These are phyloP conservation scores for crab-eating macaque (Macaca fascicularis) DNA, from an alignment of 2,113 vertebrate genomes.

Conservation along the genomic window DNA sequence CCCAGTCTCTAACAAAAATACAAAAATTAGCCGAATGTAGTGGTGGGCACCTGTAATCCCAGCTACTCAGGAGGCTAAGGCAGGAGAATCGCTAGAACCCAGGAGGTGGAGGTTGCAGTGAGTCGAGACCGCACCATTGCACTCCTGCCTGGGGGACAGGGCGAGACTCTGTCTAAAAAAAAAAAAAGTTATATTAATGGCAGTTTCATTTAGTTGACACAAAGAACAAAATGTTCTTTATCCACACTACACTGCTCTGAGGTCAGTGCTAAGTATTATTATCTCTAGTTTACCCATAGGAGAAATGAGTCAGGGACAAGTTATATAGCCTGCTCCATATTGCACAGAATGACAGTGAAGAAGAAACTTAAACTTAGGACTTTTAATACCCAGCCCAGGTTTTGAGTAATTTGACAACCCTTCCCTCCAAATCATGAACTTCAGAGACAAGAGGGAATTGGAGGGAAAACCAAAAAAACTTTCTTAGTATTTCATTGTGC, in stretches of 20 bases:
- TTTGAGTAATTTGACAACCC: slow-evolving; percentile 11
- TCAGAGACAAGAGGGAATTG: background rate
- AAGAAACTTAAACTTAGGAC: slow-evolving; percentile 17
- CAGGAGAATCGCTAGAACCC: too few species aligned
- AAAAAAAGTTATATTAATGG: background rate
- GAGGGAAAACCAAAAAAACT: background rate
- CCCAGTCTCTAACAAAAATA: too few species aligned
- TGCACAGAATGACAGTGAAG: background rate
- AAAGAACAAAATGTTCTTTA: slow-evolving; percentile 46
- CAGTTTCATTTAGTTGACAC: background rate
- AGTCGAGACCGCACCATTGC: too few species aligned
- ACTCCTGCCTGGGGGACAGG: too few species aligned
- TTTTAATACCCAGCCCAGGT: background rate
- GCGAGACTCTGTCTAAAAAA: too few species aligned
- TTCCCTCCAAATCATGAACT: slow-evolving; percentile 41
- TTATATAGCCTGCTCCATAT: background rate
- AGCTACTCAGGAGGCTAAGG: too few species aligned
- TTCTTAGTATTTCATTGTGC: background rate
- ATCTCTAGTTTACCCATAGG: slow-evolving; percentile 44
- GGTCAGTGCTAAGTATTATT: background rate
- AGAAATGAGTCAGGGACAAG: slow-evolving; percentile 44
- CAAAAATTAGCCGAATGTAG: too few species aligned
- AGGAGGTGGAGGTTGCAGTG: too few species aligned
- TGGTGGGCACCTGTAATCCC: too few species aligned
- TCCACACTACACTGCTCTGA: background rate